Base-by-base conservation (phyloP, 2,888 invertebrate genomes). In the Acanthacorydalis orientalis region DNA sequence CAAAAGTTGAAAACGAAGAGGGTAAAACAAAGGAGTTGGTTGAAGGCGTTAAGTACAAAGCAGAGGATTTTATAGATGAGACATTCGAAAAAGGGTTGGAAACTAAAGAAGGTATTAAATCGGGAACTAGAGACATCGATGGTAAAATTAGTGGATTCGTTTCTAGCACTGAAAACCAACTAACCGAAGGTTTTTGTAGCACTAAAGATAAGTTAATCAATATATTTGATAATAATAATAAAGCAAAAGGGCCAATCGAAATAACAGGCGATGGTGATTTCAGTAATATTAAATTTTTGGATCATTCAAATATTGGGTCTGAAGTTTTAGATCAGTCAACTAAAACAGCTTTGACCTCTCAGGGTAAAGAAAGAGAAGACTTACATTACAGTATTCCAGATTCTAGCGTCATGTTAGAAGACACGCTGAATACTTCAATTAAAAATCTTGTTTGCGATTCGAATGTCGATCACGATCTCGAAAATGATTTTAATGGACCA, bases 381-480 rank as follows among this genome's bases (percentile, higher is more conserved):
- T 10, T 46, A 32, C 11, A 14, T 7, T 33, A n/a, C 12, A 46
- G 32, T 46, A 46, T 46, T 46, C 46, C 23, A 46, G 46, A 46
- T 32, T 46, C 46, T 46, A 46, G 46, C 33, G 15, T 14, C 15
- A 31, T 31, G 40, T 31, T 46, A 46, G 46, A 46, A 32, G 46
- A 39, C 16, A 15, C 23, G 40, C 14, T 39, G 46, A 46, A 46
- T 46, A 46, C 40, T 14, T 31, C 43, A 31, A 31, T 32, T n/a
- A 23, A 12, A 2, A 39, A 31, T 8, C 39, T 46, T 31, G 35
- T 59, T 43, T 58, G 57, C 11, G 58, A 57, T 53, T 54, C 54
- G 7, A 59, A 59, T 48, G 56, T 59, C 16, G 59, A 59, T 43
- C 50, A 48, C 16, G 48, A 44, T 37, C n/a, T 37, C 2, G 42